Base-by-base conservation (phyloP, 2,113 vertebrate genomes). In the Agelaius phoeniceus region DNA sequence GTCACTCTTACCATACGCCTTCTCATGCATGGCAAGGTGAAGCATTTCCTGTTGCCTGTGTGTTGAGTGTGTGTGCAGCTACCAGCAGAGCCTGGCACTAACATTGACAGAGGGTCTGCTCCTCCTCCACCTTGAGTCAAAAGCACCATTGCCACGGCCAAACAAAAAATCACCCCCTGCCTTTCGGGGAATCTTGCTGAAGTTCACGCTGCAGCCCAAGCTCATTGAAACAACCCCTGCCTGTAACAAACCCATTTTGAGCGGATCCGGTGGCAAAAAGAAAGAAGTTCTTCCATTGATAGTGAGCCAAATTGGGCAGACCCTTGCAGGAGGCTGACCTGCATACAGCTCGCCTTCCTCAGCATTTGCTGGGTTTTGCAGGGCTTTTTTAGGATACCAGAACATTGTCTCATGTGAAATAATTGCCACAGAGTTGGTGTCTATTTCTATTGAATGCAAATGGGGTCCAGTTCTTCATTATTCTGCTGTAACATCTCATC, bases 21-120 rank as follows among this genome's bases (percentile, higher is more conserved):
- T 95, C 97, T 99, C 96, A 99, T 99, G 99, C 99, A 99, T 7
- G 99, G 99, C 93, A 99, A 99, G 98, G 99, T 99, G 98, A 98
- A 74, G 94, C 55, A 84, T 84, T 92, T 93, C 43, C 30, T 84
- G 37, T 80, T 80, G 62, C 71, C 49, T 62, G 72, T 52, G 41
- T 83, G 13, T 83, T 74, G 80, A 85, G n/a, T 1, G 13, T 63
- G 63, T 62, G 41, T 83, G 54, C 63, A 31, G 48, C 37, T 75
- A 28, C 44, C n/a, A 44, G 54, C 57, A 37, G 69, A 88, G 49
- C 49, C 65, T 61, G 28, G 48, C 75, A 23, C 59, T n/a, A 37
- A 23, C 39, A 5, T 0, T 77, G n/a, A 10, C 43, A 54, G 46
- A 79, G 51, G 44, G 15, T 57, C 58, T 80, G 59, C 59, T 83